These are phyloP conservation scores for Leucophora obtusa DNA, from an alignment of 2,888 invertebrate genomes.

Conservation along the genomic window DNA sequence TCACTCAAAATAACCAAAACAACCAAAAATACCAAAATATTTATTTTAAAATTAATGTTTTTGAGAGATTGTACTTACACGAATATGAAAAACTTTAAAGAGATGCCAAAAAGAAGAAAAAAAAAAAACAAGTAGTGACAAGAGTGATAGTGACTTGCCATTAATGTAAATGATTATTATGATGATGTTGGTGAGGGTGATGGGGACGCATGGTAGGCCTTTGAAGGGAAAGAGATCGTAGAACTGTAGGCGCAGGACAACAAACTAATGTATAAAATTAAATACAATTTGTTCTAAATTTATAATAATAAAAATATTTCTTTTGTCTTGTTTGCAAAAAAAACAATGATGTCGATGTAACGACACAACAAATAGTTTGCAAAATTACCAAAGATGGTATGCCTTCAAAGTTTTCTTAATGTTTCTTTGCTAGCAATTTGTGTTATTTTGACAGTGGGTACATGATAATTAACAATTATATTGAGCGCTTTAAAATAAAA, in stretches of 20 bases:
- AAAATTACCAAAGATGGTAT: constrained; percentile 64
- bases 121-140: constrained; percentile 60
- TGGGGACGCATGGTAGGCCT: constrained; percentile 29
- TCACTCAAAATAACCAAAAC: constrained; percentile 37
- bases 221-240: constrained; percentile 36
- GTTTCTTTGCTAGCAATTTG: constrained; percentile 39
- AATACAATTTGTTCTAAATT: constrained; percentile 49
- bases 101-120: constrained; percentile 65
- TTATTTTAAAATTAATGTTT: constrained; percentile 49
- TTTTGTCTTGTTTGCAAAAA: constrained; percentile 44
- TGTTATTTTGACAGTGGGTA: constrained; percentile 26
- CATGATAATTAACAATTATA: not conserved
- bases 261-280: constrained; percentile 7
- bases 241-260: constrained; percentile 67
- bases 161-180: constrained; percentile 16
- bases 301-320: constrained; percentile 51
- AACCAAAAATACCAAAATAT: constrained; percentile 15
- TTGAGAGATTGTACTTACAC: constrained; percentile 44
- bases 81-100: constrained; percentile 33
- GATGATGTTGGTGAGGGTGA: not conserved
- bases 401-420: constrained; percentile 33
- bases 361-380: constrained; percentile 30
- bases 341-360: constrained; percentile 43
- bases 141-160: constrained; percentile 36
- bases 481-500: too few species aligned